Percentiles rank a stretch among this genome's conserved stretches.
These are phyloP conservation scores for Panagrolaimus sp. DNA, from an alignment of 1,140 invertebrate species.

Conservation along the genomic window DNA sequence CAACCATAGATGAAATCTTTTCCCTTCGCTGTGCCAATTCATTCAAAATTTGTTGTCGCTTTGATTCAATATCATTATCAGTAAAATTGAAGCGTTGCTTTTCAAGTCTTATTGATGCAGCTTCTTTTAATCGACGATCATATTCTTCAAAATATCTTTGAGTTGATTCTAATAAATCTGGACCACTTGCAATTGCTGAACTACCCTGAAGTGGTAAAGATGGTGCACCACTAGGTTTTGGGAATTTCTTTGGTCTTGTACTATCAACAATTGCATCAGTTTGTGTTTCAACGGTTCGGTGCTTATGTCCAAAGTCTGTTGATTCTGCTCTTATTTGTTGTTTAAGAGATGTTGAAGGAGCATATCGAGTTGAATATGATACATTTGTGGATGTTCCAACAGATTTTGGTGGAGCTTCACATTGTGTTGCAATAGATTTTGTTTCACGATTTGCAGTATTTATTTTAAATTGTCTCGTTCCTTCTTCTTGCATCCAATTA, in stretches of 20 bases:
- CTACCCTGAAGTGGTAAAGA: conserved; percentile 9
- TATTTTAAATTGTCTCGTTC: conserved; percentile 9
- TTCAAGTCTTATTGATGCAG: conserved; percentile 9
- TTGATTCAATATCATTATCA: conserved; percentile 36
- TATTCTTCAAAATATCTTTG: conserved; percentile 46
- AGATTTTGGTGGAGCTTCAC: conserved; percentile 1
- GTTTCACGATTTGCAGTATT: neutral
- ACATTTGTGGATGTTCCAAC: neutral
- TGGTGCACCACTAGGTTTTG: conserved; percentile 9
- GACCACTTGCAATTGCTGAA: conserved; percentile 18
- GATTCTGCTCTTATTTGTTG: conserved; percentile 4
- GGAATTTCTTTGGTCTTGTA: conserved; percentile 10
- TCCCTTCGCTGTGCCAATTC: conserved; percentile 45
- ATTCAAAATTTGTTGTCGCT: conserved; percentile 37
- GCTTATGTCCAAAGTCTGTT: neutral
- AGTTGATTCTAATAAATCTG: conserved; percentile 42
- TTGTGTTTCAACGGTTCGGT: conserved; percentile 25
- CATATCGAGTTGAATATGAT: neutral
- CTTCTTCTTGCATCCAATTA: too few species aligned
- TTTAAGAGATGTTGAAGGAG: neutral
- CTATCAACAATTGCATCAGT: conserved; percentile 20
- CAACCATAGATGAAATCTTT: conserved; percentile 33
- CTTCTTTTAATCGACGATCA: conserved; percentile 40
- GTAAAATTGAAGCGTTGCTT: conserved; percentile 25
- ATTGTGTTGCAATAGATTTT: conserved; percentile 18